A percentile compares a stretch with the other conserved stretches of the same genome.
Conservation (phyloP, 2,113 vertebrate species). For the Myanophis thanlyinensis region DNA sequence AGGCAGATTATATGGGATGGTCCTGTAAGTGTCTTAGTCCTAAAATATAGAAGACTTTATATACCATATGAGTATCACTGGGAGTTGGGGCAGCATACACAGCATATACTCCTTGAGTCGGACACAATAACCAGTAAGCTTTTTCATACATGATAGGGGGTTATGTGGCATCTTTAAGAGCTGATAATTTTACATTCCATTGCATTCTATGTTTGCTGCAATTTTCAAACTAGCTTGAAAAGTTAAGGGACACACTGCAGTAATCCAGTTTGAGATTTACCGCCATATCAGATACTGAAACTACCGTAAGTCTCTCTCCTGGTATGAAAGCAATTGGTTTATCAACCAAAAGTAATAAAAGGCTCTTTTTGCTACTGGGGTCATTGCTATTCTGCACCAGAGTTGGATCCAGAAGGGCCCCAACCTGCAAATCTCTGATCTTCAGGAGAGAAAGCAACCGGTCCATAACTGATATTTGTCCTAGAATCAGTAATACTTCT, state of each 20-base stretch:
- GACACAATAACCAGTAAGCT: background rate
- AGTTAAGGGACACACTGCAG: background rate
- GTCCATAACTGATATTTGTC: background rate
- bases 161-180: background rate
- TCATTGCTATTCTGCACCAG: background rate
- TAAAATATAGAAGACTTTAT: background rate
- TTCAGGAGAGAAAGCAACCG: background rate
- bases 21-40: background rate
- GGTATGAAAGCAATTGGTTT: background rate
- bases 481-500: background rate
- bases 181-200: background rate
- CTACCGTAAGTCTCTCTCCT: background rate
- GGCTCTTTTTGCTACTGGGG: background rate
- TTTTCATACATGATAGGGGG: background rate
- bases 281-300: background rate
- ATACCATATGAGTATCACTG: background rate
- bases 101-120: background rate
- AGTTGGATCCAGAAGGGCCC: background rate
- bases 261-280: background rate
- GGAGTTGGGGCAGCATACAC: background rate
- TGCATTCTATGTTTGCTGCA: background rate
- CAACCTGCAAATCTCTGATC: background rate
- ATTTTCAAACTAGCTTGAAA: background rate
- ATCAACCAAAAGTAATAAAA: background rate
- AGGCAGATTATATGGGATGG: background rate